Evolutionary conservation across 2,888 invertebrate genomes (phyloP).

Genomic region (Tinea semifulvella): DNA sequence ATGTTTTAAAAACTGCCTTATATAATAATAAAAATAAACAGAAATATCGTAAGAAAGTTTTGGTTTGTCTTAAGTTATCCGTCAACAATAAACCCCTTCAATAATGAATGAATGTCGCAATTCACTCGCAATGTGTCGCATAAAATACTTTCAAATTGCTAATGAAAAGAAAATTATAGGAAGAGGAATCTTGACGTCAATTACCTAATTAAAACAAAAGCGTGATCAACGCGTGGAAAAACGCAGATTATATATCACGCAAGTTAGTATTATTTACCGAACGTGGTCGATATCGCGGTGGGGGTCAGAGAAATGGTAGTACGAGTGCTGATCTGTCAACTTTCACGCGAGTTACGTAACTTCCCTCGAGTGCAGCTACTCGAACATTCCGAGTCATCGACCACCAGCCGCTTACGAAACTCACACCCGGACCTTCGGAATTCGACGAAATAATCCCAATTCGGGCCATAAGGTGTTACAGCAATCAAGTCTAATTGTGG

Average conservation of each 20-base stretch:
- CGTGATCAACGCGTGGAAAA: not conserved
- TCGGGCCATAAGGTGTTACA: constrained; percentile 1
- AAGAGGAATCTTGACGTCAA: not conserved
- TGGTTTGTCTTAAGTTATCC: not conserved
- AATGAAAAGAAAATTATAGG: not conserved
- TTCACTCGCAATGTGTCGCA: too few relatives aligned
- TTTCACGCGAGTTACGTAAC: constrained; percentile 61
- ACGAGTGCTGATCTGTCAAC: constrained; percentile 37
- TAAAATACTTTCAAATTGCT: constrained; percentile 2
- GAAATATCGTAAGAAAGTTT: not conserved
- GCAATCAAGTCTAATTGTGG: constrained; percentile 1
- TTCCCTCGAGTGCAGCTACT: constrained; percentile 48
- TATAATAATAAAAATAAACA: not conserved
- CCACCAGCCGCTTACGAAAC: constrained; percentile 61
- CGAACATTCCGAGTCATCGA: constrained; percentile 66
- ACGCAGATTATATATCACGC: not conserved
- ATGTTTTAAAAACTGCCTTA: not conserved
- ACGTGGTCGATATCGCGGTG: not conserved
- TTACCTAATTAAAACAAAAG: not conserved
- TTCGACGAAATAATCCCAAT: constrained; percentile 8
- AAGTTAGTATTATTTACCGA: not conserved
- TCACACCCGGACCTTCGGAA: constrained; percentile 32
- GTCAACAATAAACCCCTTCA: not conserved
- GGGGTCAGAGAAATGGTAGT: constrained; percentile 9
- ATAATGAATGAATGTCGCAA: not conserved